Evolutionary conservation across 2,797 vertebrate genomes (phyloP).

Genomic region (Phoebastria nigripes): DNA sequence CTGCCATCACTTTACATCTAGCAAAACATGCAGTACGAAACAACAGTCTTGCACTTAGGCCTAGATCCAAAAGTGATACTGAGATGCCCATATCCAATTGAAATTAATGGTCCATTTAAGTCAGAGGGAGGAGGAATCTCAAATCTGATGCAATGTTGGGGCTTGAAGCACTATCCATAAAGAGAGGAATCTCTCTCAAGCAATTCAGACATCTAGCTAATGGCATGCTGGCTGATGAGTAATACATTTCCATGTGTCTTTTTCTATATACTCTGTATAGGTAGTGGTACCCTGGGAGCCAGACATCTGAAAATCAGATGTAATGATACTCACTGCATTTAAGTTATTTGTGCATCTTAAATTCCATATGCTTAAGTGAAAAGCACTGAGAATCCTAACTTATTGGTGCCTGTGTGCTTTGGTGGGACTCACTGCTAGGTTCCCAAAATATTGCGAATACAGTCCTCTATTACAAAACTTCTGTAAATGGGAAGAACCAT

Average conservation of each 20-base stretch:
- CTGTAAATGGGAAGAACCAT: background rate
- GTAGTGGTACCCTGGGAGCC: background rate
- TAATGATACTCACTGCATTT: background rate
- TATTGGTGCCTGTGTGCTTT: background rate
- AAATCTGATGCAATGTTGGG: background rate
- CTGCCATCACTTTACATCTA: background rate
- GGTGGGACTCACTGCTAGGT: background rate
- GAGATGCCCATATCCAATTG: background rate
- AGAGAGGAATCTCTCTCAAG: background rate
- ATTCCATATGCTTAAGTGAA: background rate
- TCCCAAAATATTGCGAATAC: background rate
- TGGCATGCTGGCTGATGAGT: background rate
- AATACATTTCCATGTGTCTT: background rate
- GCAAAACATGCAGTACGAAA: background rate
- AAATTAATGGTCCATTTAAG: constrained; percentile 15
- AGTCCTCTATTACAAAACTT: background rate
- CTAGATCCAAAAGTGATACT: background rate
- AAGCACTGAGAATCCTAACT: background rate
- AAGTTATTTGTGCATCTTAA: background rate
- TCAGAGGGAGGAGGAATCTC: background rate
- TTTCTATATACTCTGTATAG: background rate
- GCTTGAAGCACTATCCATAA: background rate
- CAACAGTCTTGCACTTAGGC: background rate
- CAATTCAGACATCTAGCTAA: background rate
- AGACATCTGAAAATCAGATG: background rate